Evolutionary conservation across 1,140 invertebrate genomes (phyloP), one percentile per base, ranked within the genome.

Genomic region (Eumeta japonica): DNA sequence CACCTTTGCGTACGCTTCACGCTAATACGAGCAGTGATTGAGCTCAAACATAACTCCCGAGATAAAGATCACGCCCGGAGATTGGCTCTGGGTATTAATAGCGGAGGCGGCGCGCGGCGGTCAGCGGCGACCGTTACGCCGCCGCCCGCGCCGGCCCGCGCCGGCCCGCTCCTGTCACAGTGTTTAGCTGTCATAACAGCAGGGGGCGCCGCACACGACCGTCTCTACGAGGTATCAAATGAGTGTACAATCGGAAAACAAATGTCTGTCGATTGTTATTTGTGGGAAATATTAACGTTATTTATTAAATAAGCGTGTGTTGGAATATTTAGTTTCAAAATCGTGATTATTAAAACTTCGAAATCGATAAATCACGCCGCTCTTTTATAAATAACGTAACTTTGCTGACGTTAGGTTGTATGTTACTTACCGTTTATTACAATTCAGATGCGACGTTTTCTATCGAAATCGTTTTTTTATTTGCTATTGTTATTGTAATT

Each of bases 11-110:
- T n/a, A n/a, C n/a, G n/a, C n/a, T n/a, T n/a, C n/a, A n/a, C n/a
- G n/a, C n/a, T n/a, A n/a, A n/a, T 24, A 7, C n/a, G n/a, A 24
- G 20, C n/a, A 56, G 48, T 48, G 49, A 53, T 53, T 49, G 50
- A 52, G 45, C 46, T 52, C 52, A 50, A 52, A 52, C 50, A 48
- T 44, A 39, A 34, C 29, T 45, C 33, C 34, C 32, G 24, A 46
- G 50, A 56, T 55, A 52, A 50, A 30, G 35, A 52, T 55, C 49
- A 27, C 30, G 24, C 41, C 34, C 29, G 34, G 32, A 36, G 41
- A 45, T 45, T 35, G 37, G 33, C 30, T 40, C 13, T 28, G 47
- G 41, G 39, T 39, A 41, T 24, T 32, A 36, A 43, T 41, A 31
- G 20, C n/a, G 20, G n/a, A 24, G 20, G 5, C 20, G 20, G 20